Conservation (phyloP, 1,140 invertebrate species). For the Archivesica marissinica region DNA sequence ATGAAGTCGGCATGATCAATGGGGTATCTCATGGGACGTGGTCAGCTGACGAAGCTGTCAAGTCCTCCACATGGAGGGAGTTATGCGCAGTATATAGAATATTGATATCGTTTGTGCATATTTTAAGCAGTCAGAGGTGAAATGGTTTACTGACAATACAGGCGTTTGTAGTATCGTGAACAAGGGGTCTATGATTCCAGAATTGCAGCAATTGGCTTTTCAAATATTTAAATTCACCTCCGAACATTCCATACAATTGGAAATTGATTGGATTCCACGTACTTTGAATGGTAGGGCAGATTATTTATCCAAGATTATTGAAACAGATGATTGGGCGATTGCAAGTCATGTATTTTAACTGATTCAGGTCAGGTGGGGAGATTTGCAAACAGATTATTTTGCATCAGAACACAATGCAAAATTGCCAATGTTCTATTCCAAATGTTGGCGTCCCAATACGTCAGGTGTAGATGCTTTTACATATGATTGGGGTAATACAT, state of each 20-base stretch:
- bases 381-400: conserved; percentile 14
- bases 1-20: background rate
- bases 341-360: background rate
- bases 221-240: conserved; percentile 34
- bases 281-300: conserved; percentile 46
- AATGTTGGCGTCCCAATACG: background rate
- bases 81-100: conserved; percentile 6
- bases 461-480: conserved; percentile 20
- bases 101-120: background rate
- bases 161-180: conserved; percentile 34
- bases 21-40: conserved; percentile 2
- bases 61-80: conserved; percentile 46
- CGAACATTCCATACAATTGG: background rate
- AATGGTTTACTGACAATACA: conserved; percentile 38
- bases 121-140: background rate
- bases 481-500: background rate
- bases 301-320: conserved; percentile 13
- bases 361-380: conserved; percentile 6
- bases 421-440: background rate
- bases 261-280: conserved; percentile 48
- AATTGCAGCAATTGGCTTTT: conserved; percentile 47
- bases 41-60: background rate
- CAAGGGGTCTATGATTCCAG: conserved; percentile 2
- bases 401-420: conserved; percentile 9
- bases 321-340: conserved; percentile 58